A percentile compares a stretch with the other conserved stretches of the same genome.
phyloP scores from a whole-genome alignment of 2,113 vertebrate species.

The Arvicanthis niloticus region DNA sequence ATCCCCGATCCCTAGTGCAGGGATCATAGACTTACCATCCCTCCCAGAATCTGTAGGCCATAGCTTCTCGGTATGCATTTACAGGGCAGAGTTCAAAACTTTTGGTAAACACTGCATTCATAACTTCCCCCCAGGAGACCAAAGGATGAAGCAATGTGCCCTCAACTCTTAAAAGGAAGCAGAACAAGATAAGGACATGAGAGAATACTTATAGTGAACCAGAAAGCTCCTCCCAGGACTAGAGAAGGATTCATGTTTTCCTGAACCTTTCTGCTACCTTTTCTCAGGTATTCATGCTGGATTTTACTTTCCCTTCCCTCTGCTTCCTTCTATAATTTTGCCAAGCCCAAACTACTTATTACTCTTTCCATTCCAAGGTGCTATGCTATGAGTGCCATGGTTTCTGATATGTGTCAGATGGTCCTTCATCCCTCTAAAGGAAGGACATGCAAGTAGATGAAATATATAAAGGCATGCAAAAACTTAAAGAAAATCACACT shows the following conservation, averaged over 20 bases:
- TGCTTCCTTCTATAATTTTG: not conserved
- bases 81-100: not conserved
- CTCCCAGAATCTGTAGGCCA: fast-evolving
- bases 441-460: not conserved
- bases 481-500: not conserved
- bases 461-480: not conserved
- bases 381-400: not conserved
- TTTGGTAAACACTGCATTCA: constrained; percentile 1
- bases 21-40: not conserved
- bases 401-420: not conserved
- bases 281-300: not conserved
- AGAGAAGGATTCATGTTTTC: not conserved
- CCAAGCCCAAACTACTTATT: not conserved
- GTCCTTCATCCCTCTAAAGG: not conserved
- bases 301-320: not conserved
- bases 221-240: not conserved
- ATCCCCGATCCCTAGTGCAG: not conserved
- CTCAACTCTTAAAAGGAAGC: not conserved
- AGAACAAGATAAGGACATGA: not conserved
- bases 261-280: not conserved
- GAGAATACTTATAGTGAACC: not conserved
- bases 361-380: not conserved
- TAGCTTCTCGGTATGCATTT: not conserved
- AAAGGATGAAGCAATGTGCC: not conserved
- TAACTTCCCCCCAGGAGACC: not conserved